These are phyloP conservation scores for Nansenia antarctica DNA, from an alignment of 2,113 vertebrate genomes.

Conservation along the genomic window DNA sequence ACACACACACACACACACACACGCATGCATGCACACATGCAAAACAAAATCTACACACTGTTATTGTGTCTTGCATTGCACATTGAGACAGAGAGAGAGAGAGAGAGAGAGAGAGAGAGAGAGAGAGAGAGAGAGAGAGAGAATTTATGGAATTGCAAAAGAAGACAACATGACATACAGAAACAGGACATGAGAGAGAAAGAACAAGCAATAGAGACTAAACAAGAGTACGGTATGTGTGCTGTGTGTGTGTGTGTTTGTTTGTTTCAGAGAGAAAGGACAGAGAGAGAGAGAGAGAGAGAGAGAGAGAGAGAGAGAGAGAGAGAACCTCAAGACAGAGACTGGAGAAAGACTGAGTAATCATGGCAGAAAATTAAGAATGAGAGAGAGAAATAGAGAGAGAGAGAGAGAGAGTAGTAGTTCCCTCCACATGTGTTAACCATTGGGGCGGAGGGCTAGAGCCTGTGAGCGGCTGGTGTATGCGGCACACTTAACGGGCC, in stretches of 20 bases:
- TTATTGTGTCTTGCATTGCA: too few species aligned
- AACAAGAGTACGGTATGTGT: too few species aligned
- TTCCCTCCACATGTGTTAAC: slow-evolving; percentile 47
- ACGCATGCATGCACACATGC: slow-evolving; percentile 2
- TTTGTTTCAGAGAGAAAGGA: background rate
- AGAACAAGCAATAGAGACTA: too few species aligned
- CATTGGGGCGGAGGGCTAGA: slow-evolving; percentile 29
- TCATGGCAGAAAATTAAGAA: background rate
- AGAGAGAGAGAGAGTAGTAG: background rate
- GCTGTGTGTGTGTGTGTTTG: too few species aligned
- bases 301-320: background rate
- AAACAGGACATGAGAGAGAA: too few species aligned
- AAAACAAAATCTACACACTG: too few species aligned
- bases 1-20: slow-evolving; percentile 11
- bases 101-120: slow-evolving; percentile 8
- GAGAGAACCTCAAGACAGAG: background rate
- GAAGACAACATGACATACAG: too few species aligned
- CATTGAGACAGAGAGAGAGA: too few species aligned
- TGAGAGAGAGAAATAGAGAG: background rate
- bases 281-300: background rate
- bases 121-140: too few species aligned
- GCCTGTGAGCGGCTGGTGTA: slow-evolving; percentile 26
- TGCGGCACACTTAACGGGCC: slow-evolving; percentile 35
- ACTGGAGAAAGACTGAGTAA: background rate
- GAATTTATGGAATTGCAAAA: too few species aligned